Evolutionary conservation across 2,113 vertebrate genomes (phyloP).

Genomic region (Fulica atra): DNA sequence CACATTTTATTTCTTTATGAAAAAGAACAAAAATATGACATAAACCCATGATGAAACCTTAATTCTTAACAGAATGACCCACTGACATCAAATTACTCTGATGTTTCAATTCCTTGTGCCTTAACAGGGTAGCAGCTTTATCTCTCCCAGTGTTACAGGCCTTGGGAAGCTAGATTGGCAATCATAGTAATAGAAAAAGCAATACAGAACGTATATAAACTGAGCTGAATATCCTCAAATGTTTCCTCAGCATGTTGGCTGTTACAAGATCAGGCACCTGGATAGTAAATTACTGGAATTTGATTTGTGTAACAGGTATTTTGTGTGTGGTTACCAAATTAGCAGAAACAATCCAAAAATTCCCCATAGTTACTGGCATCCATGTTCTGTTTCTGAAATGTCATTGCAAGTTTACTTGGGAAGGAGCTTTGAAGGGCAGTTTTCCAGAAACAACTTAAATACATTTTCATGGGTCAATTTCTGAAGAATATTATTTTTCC

Average conservation of each 20-base stretch:
- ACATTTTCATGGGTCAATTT: constrained; percentile 43
- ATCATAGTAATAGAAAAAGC: constrained; percentile 51
- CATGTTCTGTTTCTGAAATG: neutral
- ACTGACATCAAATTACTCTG: constrained; percentile 13
- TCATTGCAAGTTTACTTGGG: constrained; percentile 23
- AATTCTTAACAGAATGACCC: constrained; percentile 11
- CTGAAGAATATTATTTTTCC: constrained; percentile 42
- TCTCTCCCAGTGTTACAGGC: neutral
- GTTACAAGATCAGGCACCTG: constrained; percentile 31
- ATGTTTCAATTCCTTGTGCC: constrained; percentile 7
- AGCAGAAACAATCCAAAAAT: constrained; percentile 21
- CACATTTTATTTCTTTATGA: neutral
- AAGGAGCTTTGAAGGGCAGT: constrained; percentile 59
- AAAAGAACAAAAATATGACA: neutral
- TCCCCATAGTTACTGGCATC: neutral
- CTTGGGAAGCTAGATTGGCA: constrained; percentile 22
- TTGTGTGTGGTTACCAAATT: constrained; percentile 26
- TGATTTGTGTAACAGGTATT: constrained; percentile 50
- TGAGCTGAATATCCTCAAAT: neutral
- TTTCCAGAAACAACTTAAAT: constrained; percentile 30
- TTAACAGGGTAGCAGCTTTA: constrained; percentile 1
- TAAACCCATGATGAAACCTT: neutral
- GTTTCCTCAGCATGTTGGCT: constrained; percentile 44
- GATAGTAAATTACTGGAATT: constrained; percentile 46
- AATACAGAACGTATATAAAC: neutral